These are phyloP conservation scores for Ruditapes philippinarum DNA, from an alignment of 1,140 invertebrate genomes.

Conservation along the genomic window DNA sequence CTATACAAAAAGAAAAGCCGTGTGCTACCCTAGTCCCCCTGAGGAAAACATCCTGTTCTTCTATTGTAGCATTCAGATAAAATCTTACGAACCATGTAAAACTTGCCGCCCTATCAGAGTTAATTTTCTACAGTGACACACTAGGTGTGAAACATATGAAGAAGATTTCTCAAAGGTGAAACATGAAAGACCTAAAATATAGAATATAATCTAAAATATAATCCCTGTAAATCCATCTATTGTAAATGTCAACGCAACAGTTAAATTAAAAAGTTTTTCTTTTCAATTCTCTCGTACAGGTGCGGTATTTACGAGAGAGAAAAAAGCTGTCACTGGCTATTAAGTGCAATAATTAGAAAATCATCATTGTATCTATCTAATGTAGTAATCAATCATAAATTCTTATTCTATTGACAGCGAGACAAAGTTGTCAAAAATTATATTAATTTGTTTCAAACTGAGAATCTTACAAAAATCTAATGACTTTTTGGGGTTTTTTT, in stretches of 20 bases:
- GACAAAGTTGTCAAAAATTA: too few relatives aligned
- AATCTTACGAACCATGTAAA: slow-evolving; percentile 40
- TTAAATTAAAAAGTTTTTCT: not conserved
- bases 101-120: not conserved
- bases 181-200: not conserved
- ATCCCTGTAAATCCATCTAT: not conserved
- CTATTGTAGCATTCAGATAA: slow-evolving; percentile 48
- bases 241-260: not conserved
- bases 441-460: too few relatives aligned
- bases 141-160: slow-evolving; percentile 23
- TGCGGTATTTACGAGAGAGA: too few relatives aligned
- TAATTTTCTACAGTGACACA: slow-evolving; percentile 41
- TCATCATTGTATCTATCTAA: too few relatives aligned
- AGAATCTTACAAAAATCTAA: too few relatives aligned
- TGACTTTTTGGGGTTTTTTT: too few relatives aligned
- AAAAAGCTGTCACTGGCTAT: too few relatives aligned
- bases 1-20: slow-evolving; percentile 34
- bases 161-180: not conserved
- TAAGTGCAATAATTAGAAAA: too few relatives aligned
- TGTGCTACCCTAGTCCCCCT: not conserved
- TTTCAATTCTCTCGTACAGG: not conserved
- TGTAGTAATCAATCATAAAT: too few relatives aligned
- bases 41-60: slow-evolving; percentile 55
- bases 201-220: not conserved
- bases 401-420: too few relatives aligned